These are phyloP conservation scores for Alethe castanea DNA, from an alignment of 2,113 vertebrate species.

Conservation along the genomic window DNA sequence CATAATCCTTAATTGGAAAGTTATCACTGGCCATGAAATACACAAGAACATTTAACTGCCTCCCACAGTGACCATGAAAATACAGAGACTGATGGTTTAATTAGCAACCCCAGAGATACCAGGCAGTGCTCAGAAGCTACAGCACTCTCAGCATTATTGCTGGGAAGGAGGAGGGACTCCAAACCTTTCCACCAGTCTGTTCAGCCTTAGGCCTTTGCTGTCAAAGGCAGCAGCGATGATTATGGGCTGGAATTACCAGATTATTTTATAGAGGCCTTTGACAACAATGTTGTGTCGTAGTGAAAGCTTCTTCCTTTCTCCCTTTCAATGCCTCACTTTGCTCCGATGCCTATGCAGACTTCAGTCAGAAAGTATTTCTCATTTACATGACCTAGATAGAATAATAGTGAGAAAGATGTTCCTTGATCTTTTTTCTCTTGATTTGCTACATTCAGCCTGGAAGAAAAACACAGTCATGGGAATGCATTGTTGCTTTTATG, in stretches of 20 bases:
- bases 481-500: constrained; percentile 35
- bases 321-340: not conserved
- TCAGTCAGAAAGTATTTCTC: constrained; percentile 56
- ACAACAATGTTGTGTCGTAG: not conserved
- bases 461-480: constrained; percentile 36
- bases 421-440: constrained; percentile 49
- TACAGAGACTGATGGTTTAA: constrained; percentile 39
- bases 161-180: not conserved
- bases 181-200: not conserved
- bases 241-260: constrained; percentile 24
- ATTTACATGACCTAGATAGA: constrained; percentile 67
- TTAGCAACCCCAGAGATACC: constrained; percentile 26
- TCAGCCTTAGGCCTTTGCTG: not conserved
- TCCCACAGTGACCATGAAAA: constrained; percentile 27
- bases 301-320: not conserved
- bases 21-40: constrained; percentile 26
- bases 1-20: constrained; percentile 34
- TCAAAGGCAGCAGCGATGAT: not conserved
- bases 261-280: constrained; percentile 18
- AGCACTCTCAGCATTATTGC: not conserved
- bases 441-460: constrained; percentile 32
- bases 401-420: constrained; percentile 43
- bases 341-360: not conserved
- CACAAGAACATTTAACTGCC: constrained; percentile 1
- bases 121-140: not conserved